Base-by-base conservation (phyloP, 2,888 invertebrate genomes). In the Drosophila maculinotata region DNA sequence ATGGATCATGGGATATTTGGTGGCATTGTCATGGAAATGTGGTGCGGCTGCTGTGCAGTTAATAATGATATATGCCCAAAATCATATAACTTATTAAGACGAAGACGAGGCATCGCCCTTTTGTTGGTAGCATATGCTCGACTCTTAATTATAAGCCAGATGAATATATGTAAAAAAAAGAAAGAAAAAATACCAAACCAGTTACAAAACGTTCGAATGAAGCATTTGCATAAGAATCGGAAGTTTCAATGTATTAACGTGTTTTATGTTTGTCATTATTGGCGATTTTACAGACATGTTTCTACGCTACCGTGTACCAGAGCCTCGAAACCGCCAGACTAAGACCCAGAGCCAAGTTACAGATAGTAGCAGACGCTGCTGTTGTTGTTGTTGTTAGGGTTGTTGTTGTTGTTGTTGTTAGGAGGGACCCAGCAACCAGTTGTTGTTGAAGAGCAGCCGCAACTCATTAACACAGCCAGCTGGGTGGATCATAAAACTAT, bases 241-340 rank as follows among this genome's bases (percentile, higher is more conserved):
- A 69, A 59, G 71, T 71, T 60, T 76, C 84, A 72, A 77, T 73
- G 87, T 86, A 83, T 87, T 84, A 88, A 84, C 87, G 88, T 83
- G 88, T 83, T 83, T 83, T 83, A 88, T 83, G 88, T 77, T 88
- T 88, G 77, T 84, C 88, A 88, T 83, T 83, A 83, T 83, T 77
- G 75, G 81, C 78, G 87, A 88, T 86, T 82, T 82, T 82, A 87
- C 87, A 86, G 76, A 68, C 88, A 86, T 79, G 67, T 71, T 82
- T 45, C 63, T 57, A 54, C 44, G 81, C 81, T 88, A 82, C 81
- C 49, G 81, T 69, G 60, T 36, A 52, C 57, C 42, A 39, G 23
- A 25, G 6, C 48, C 23, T 2, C 45, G 30, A 17, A 44, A 28
- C 14, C 10, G 42, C 10, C 44, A 15, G 28, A 28, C 44, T 33